Conservation (phyloP, 2,797 vertebrate genomes). For the Pangasius djambal region DNA sequence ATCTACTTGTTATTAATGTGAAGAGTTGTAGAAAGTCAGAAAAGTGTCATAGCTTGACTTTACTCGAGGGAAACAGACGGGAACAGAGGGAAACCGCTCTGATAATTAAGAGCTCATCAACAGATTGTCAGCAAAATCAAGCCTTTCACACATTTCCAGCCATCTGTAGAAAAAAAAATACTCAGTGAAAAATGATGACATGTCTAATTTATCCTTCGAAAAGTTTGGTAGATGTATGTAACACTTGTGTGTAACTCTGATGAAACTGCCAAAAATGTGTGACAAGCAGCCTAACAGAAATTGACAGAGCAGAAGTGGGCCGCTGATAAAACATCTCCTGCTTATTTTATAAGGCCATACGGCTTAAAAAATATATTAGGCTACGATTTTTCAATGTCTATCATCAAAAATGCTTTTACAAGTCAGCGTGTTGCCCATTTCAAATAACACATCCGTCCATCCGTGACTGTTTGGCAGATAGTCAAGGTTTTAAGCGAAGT, state of each 20-base stretch:
- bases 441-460: slow-evolving; percentile 24
- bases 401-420: slow-evolving; percentile 38
- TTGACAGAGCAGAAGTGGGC: slow-evolving; percentile 38
- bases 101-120: slow-evolving; percentile 37
- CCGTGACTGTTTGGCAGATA: slow-evolving; percentile 37
- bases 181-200: not conserved
- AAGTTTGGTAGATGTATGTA: slow-evolving; percentile 28
- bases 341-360: slow-evolving; percentile 31
- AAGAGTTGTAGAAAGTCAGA: not conserved
- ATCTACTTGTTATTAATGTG: not conserved
- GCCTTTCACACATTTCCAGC: slow-evolving; percentile 22
- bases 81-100: slow-evolving; percentile 19
- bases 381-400: slow-evolving; percentile 28
- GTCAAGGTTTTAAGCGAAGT: slow-evolving; percentile 25
- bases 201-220: slow-evolving; percentile 16
- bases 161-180: slow-evolving; percentile 12
- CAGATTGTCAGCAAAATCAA: slow-evolving; percentile 25
- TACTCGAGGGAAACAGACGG: slow-evolving; percentile 31
- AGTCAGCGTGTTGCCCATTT: slow-evolving; percentile 31
- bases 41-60: slow-evolving; percentile 4
- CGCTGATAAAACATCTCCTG: slow-evolving; percentile 40
- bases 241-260: slow-evolving; percentile 33
- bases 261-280: slow-evolving; percentile 35
- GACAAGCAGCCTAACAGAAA: slow-evolving; percentile 39
- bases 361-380: slow-evolving; percentile 44